Percentiles rank a stretch among this genome's conserved stretches.
These are phyloP conservation scores for Centroberyx gerrardi DNA, from an alignment of 2,797 vertebrate species.

Conservation along the genomic window DNA sequence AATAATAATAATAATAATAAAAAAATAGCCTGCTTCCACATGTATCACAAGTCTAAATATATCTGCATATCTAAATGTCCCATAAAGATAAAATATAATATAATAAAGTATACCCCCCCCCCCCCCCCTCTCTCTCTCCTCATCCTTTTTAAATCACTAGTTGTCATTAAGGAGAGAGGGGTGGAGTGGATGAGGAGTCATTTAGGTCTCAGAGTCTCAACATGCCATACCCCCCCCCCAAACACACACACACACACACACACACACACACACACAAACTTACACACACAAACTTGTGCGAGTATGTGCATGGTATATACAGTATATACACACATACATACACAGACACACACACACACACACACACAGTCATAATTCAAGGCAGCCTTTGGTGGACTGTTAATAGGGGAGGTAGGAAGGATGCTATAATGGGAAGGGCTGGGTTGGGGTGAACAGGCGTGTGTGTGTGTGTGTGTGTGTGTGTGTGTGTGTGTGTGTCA, in stretches of 20 bases:
- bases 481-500: conserved; percentile 11
- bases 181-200: conserved; percentile 27
- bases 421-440: conserved; percentile 15
- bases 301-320: not conserved
- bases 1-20: too few relatives aligned
- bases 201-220: conserved; percentile 22
- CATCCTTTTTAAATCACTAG: not conserved
- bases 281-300: not conserved
- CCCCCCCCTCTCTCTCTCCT: not conserved
- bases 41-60: too few relatives aligned
- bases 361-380: conserved; percentile 48
- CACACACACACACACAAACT: not conserved
- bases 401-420: conserved; percentile 34
- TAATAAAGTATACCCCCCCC: not conserved
- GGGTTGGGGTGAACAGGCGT: conserved; percentile 6
- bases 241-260: not conserved
- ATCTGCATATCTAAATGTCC: too few relatives aligned
- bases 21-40: too few relatives aligned
- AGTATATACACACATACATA: conserved; percentile 24
- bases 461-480: not conserved
- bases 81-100: too few relatives aligned
- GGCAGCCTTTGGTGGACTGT: conserved; percentile 21
- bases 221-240: conserved; percentile 40
- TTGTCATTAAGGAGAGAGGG: conserved; percentile 19
- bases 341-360: conserved; percentile 1